phyloP scores from a whole-genome alignment of 2,888 invertebrate species.

The Kuschelorhynchus macadamiae region DNA sequence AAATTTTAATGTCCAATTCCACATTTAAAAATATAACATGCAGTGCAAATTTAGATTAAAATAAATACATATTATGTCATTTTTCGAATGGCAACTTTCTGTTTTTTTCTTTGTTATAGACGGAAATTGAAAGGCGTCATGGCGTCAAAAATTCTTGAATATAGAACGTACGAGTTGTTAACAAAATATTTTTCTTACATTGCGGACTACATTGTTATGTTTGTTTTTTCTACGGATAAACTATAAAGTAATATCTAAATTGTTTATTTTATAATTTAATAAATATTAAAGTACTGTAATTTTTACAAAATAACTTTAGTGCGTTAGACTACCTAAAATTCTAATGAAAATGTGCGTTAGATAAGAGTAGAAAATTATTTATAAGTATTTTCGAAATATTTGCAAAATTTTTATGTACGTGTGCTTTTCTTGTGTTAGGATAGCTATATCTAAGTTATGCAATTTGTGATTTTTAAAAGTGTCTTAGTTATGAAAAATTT shows the following conservation, averaged over 20 bases:
- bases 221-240: not conserved
- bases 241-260: constrained; percentile 15
- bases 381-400: constrained; percentile 27
- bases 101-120: not conserved
- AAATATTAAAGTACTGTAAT: constrained; percentile 30
- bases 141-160: constrained; percentile 19
- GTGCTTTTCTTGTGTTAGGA: constrained; percentile 35
- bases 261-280: constrained; percentile 12
- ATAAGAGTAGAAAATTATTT: constrained; percentile 30
- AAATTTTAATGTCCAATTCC: too few species aligned
- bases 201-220: constrained; percentile 6
- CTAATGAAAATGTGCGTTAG: constrained; percentile 45
- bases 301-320: constrained; percentile 28
- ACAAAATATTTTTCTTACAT: constrained; percentile 25
- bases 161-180: constrained; percentile 40
- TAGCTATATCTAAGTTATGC: constrained; percentile 7
- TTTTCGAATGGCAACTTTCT: too few species aligned
- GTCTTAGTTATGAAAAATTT: not conserved
- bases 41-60: too few species aligned
- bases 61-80: too few species aligned
- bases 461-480: constrained; percentile 22
- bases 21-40: too few species aligned
- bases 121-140: too few species aligned
- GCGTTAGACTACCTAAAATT: constrained; percentile 24
- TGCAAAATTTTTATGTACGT: constrained; percentile 36